Evolutionary conservation across 2,797 vertebrate genomes (phyloP), one percentile per base, ranked within the genome.

Genomic region (Syngnathus rostellatus): DNA sequence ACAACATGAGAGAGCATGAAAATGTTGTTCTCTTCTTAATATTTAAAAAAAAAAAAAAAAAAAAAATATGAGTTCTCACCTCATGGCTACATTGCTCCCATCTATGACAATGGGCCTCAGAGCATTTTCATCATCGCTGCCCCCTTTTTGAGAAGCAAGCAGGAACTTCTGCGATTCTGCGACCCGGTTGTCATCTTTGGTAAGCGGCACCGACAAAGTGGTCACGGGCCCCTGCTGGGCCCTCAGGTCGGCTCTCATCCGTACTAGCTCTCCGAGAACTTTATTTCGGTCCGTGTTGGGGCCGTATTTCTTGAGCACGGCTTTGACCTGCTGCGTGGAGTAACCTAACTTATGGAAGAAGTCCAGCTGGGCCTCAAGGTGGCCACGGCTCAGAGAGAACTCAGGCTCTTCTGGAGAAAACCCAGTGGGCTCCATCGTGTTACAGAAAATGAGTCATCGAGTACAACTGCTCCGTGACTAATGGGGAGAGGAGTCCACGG

Each of bases 51-150:
- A 43, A 70, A 53, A 63, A 53, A 9, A 3, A 25, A 14, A 31
- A 4, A 31, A 4, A 31, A 31, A 31, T 31, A 3, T 19, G 1
- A 1, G 3, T 45, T 62, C 89, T 86, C 83, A 98, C 97, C 97
- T 99, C 96, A 99, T 98, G 62, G 97, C 96, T 55, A 99, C 96
- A 17, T 99, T 99, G 86, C 95, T 98, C 69, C 97, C 97, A 17
- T 99, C 97, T 65, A 99, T 95, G 63, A 99, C 95, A 14, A 99
- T 68, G 12, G 94, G 93, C 71, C 94, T 92, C 74, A 98, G 85
- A 66, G 91, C 92, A 57, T 94, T 92, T 57, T 89, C 89, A 25
- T 90, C 92, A 77, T 92, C 92, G 6, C 79, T 23, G 55, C 84
- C 73, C 67, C 93, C 92, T 65, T 94, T 93, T 31, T 86, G 85